Percentiles rank a stretch among this genome's conserved stretches.
Evolutionary conservation across 1,140 invertebrate species (phyloP).

Genomic region (Apis cerana): DNA sequence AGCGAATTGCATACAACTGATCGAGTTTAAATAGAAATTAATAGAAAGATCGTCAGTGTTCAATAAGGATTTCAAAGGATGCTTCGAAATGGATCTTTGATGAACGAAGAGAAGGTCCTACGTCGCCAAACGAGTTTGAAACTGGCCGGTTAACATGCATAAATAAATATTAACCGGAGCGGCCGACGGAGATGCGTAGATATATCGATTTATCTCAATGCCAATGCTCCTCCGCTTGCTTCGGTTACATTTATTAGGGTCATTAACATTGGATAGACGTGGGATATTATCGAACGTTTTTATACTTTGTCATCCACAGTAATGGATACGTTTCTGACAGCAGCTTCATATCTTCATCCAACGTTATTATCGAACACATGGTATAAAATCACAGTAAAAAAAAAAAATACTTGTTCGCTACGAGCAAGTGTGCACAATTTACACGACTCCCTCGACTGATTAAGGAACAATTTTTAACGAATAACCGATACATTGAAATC

Average conservation of each 20-base stretch:
- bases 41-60: neutral
- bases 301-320: constrained; percentile 29
- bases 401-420: neutral
- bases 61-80: neutral
- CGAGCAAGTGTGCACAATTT: constrained; percentile 4
- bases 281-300: constrained; percentile 61
- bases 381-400: neutral
- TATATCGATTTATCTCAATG: constrained; percentile 77
- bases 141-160: constrained; percentile 66
- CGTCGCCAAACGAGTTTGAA: constrained; percentile 76
- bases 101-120: constrained; percentile 66
- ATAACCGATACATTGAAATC: neutral
- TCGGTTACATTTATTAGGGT: constrained; percentile 79
- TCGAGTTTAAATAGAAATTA: neutral
- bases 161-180: constrained; percentile 78
- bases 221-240: constrained; percentile 75
- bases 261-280: constrained; percentile 79
- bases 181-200: constrained; percentile 66
- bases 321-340: constrained; percentile 43
- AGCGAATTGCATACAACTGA: too few species aligned
- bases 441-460: constrained; percentile 1
- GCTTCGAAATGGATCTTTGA: constrained; percentile 52
- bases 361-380: neutral
- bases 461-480: neutral
- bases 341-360: constrained; percentile 32